Percentiles rank a stretch among this genome's conserved stretches.
Evolutionary conservation across 2,888 invertebrate species (phyloP).

Genomic region (Platycheirus rosarum): DNA sequence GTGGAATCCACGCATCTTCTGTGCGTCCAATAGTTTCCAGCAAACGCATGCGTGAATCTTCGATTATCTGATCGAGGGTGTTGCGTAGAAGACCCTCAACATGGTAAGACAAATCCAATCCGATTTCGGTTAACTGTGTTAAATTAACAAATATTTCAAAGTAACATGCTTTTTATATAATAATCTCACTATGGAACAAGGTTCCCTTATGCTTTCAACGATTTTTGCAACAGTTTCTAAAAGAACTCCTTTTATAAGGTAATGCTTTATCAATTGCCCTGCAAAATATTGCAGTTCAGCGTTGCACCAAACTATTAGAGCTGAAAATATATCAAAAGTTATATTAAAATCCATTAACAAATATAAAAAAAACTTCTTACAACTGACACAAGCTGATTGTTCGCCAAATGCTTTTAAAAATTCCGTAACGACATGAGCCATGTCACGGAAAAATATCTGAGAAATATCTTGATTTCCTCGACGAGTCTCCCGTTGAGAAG

Average conservation of each 20-base stretch:
- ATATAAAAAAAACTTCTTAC: constrained; percentile 82
- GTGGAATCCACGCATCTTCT: constrained; percentile 82
- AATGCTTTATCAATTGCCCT: constrained; percentile 92
- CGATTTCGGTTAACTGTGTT: constrained; percentile 85
- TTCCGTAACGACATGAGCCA: constrained; percentile 88
- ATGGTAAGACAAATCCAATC: constrained; percentile 95
- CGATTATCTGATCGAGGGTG: constrained; percentile 83
- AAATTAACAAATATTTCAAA: constrained; percentile 29
- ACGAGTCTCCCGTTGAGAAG: constrained; percentile 81
- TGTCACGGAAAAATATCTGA: constrained; percentile 87
- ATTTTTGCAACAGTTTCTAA: constrained; percentile 93
- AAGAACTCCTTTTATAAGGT: constrained; percentile 94
- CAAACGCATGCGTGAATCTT: constrained; percentile 81
- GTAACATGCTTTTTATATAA: not conserved
- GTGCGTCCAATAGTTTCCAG: constrained; percentile 81
- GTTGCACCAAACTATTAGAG: constrained; percentile 95
- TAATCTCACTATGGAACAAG: constrained; percentile 79
- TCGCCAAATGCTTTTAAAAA: constrained; percentile 92
- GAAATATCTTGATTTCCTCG: constrained; percentile 83
- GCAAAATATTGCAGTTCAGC: constrained; percentile 91
- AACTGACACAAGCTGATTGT: constrained; percentile 88
- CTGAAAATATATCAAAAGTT: constrained; percentile 80
- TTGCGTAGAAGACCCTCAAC: constrained; percentile 92
- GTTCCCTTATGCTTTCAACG: constrained; percentile 89
- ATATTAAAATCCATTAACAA: not conserved